phyloP scores from a whole-genome alignment of 1,140 invertebrate genomes.

The Trialeurodes vaporariorum region DNA sequence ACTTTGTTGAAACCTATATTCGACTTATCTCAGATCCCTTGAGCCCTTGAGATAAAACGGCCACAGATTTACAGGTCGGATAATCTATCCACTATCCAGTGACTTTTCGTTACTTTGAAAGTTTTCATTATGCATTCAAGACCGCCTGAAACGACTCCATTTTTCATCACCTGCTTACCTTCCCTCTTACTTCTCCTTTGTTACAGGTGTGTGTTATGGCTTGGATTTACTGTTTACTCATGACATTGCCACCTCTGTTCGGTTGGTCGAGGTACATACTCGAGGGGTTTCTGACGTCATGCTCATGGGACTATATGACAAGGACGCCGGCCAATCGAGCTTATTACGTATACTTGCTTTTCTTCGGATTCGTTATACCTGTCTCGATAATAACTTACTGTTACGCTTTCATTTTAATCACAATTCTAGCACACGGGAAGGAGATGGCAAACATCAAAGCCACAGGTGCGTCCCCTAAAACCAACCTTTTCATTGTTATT shows the following conservation, averaged over 20 bases:
- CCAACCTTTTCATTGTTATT: too few relatives aligned
- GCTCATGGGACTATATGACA: conserved; percentile 44
- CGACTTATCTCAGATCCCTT: too few relatives aligned
- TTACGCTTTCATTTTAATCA: conserved; percentile 37
- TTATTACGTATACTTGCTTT: conserved; percentile 39
- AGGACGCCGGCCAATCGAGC: conserved; percentile 32
- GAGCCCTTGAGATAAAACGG: too few relatives aligned
- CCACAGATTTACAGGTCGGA: too few relatives aligned
- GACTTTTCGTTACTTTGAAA: too few relatives aligned
- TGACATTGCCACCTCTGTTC: conserved; percentile 40
- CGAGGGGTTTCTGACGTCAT: conserved; percentile 42
- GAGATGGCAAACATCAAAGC: conserved; percentile 33
- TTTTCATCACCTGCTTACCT: too few relatives aligned
- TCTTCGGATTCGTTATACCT: conserved; percentile 40
- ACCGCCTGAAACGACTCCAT: too few relatives aligned
- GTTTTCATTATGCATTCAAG: too few relatives aligned
- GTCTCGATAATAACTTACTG: conserved; percentile 37
- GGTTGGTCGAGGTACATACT: conserved; percentile 41
- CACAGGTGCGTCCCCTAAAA: conserved; percentile 8
- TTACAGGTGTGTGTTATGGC: conserved; percentile 35
- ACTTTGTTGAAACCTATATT: too few relatives aligned
- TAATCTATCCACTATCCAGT: too few relatives aligned
- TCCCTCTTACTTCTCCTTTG: too few relatives aligned
- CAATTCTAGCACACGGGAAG: conserved; percentile 33
- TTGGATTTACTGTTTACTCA: conserved; percentile 39